phyloP scores from a whole-genome alignment of 1,140 invertebrate genomes.

The Tetragonula clypearis region DNA sequence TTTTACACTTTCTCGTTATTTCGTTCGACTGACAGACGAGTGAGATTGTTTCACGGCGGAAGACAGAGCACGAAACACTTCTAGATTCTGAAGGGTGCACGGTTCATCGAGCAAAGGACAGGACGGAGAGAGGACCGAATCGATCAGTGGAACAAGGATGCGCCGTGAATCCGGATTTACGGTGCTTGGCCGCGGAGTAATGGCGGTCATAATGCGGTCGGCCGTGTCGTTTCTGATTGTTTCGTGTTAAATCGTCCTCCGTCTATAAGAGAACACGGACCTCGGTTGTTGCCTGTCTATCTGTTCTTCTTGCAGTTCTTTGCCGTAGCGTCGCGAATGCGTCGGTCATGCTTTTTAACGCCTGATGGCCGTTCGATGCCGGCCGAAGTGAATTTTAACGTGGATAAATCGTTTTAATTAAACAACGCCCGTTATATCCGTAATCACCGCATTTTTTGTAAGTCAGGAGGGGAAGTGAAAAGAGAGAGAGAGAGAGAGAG shows the following conservation, averaged over 20 bases:
- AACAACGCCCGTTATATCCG: constrained; percentile 11
- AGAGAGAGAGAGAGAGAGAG: too few species aligned
- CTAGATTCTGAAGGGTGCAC: not conserved
- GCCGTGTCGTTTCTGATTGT: constrained; percentile 28
- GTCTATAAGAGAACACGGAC: not conserved
- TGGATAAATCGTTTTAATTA: constrained; percentile 40
- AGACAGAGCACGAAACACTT: too few species aligned
- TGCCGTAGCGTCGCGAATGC: constrained; percentile 25
- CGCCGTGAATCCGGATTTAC: not conserved
- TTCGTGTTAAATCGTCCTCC: constrained; percentile 30
- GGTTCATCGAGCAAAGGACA: not conserved
- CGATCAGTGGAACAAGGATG: not conserved
- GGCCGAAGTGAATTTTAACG: constrained; percentile 36
- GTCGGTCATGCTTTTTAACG: constrained; percentile 32
- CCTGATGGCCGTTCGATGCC: constrained; percentile 14
- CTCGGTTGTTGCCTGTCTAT: constrained; percentile 3
- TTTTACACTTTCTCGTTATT: too few species aligned
- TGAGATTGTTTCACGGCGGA: too few species aligned
- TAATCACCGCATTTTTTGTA: not conserved
- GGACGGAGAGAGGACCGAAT: not conserved
- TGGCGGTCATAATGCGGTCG: constrained; percentile 19
- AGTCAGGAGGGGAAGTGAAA: not conserved
- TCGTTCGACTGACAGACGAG: too few species aligned
- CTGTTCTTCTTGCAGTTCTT: constrained; percentile 11
- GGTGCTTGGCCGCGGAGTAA: constrained; percentile 9